Evolutionary conservation across 2,113 vertebrate species (phyloP).

Genomic region (Corvus cornix): DNA sequence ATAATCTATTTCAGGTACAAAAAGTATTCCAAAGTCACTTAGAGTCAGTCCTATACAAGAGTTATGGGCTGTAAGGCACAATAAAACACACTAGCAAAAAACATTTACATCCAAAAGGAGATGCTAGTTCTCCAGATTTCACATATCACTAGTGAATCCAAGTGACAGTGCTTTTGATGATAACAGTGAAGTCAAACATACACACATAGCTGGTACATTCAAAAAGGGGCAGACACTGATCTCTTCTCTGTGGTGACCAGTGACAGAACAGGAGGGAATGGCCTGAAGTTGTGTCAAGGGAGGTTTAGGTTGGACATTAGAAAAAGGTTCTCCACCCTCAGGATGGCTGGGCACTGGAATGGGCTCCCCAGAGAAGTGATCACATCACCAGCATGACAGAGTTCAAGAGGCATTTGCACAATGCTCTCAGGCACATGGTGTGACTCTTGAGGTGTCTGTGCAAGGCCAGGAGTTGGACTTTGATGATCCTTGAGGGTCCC

Average conservation of each 20-base stretch:
- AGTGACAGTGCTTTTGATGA: neutral
- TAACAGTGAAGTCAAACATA: neutral
- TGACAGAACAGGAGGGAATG: neutral
- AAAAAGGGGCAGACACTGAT: neutral
- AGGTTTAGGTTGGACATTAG: neutral
- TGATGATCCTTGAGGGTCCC: neutral
- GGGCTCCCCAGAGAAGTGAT: neutral
- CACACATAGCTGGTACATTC: neutral
- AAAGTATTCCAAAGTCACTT: neutral
- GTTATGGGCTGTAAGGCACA: neutral
- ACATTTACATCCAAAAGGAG: neutral
- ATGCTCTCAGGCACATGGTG: fast-evolving
- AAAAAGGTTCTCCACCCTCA: neutral
- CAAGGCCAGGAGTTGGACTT: neutral
- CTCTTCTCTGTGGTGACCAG: too few species aligned
- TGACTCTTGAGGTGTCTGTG: neutral
- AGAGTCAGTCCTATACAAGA: neutral
- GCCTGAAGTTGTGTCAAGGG: neutral
- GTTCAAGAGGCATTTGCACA: neutral
- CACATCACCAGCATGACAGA: neutral
- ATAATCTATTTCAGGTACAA: neutral
- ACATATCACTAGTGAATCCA: neutral
- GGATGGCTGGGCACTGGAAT: fast-evolving
- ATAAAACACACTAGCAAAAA: neutral
- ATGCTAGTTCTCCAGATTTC: neutral